Conservation (phyloP, 2,888 invertebrate species). For the Cantharis flavilabris region DNA sequence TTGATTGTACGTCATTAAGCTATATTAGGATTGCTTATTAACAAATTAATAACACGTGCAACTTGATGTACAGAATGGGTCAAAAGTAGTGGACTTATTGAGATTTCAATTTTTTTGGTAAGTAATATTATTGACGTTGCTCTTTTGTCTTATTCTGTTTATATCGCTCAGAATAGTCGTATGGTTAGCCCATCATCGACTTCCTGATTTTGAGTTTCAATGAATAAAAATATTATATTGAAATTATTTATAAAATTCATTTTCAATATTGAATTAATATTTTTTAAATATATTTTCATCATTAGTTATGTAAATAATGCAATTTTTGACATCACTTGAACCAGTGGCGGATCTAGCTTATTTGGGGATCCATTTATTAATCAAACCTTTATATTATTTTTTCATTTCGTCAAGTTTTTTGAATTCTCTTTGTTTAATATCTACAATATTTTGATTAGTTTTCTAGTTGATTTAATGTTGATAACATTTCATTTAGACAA, state of each 20-base stretch:
- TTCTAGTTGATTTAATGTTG: too few relatives aligned
- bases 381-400: too few relatives aligned
- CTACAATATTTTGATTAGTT: too few relatives aligned
- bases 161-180: too few relatives aligned
- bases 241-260: too few relatives aligned
- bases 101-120: neutral
- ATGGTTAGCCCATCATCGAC: too few relatives aligned
- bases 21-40: neutral
- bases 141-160: neutral
- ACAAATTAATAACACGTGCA: neutral
- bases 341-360: too few relatives aligned
- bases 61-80: neutral
- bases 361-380: too few relatives aligned
- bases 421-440: too few relatives aligned
- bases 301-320: neutral
- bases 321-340: neutral
- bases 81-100: neutral
- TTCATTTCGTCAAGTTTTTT: too few relatives aligned
- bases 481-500: too few relatives aligned
- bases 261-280: neutral
- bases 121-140: neutral
- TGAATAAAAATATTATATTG: too few relatives aligned
- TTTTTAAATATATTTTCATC: neutral
- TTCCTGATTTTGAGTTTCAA: neutral
- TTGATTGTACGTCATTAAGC: neutral